phyloP scores from a whole-genome alignment of 2,797 vertebrate genomes.

The Amniataba percoides region DNA sequence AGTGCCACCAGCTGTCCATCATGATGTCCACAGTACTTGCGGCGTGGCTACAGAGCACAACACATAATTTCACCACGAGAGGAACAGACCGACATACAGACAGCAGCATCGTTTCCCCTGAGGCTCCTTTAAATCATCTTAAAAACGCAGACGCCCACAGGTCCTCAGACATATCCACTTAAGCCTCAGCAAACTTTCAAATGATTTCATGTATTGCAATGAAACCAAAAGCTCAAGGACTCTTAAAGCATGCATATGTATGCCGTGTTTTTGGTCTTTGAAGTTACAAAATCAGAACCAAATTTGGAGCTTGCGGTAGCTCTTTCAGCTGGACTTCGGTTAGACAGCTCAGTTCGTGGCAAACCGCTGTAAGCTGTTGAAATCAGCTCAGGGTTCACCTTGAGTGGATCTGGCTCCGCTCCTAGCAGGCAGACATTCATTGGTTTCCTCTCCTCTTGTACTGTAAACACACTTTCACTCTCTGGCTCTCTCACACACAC shows the following conservation, averaged over 20 bases:
- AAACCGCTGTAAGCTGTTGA: slow-evolving; percentile 48
- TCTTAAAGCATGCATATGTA: slow-evolving; percentile 21
- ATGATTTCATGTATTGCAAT: slow-evolving; percentile 16
- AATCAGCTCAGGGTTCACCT: slow-evolving; percentile 65
- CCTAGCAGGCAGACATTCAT: slow-evolving; percentile 23
- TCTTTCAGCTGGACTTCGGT: slow-evolving; percentile 43
- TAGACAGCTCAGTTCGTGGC: slow-evolving; percentile 36
- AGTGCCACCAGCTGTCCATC: neutral
- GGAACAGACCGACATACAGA: neutral
- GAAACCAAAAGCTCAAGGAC: slow-evolving; percentile 32
- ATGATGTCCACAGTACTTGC: neutral
- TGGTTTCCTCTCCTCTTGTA: slow-evolving; percentile 48
- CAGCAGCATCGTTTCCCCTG: neutral
- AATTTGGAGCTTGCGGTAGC: slow-evolving; percentile 38
- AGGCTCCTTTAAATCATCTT: neutral
- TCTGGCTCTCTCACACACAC: neutral
- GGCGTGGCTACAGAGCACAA: neutral
- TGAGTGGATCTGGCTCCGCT: slow-evolving; percentile 57
- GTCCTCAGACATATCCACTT: neutral
- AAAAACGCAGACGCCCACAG: neutral
- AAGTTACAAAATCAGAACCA: slow-evolving; percentile 32
- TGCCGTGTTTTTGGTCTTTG: slow-evolving; percentile 22
- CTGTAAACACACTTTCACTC: slow-evolving; percentile 46
- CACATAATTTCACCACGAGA: neutral
- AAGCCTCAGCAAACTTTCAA: slow-evolving; percentile 9